Conservation (phyloP, 2,113 vertebrate species). For the Furnarius figulus region DNA sequence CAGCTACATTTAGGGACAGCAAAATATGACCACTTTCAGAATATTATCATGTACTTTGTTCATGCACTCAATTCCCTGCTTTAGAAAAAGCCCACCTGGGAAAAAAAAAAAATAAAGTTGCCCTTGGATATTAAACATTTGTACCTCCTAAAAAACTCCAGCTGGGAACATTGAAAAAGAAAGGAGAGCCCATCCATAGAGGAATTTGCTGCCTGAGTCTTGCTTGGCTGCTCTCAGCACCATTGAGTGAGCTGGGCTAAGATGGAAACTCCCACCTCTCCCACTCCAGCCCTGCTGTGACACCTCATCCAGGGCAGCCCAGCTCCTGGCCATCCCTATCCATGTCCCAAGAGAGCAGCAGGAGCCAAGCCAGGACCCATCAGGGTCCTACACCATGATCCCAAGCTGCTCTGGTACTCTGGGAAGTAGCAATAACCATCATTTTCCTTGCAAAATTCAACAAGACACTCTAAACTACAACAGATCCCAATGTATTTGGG, state of each 20-base stretch:
- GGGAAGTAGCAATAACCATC: not conserved
- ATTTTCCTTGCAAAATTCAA: not conserved
- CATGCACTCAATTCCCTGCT: not conserved
- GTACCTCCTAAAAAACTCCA: not conserved
- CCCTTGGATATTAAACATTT: not conserved
- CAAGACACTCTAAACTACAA: too few species aligned
- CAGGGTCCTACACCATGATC: rapidly evolving
- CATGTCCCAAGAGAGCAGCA: not conserved
- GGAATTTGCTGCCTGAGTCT: not conserved
- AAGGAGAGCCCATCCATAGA: not conserved
- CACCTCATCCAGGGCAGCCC: not conserved
- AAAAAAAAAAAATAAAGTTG: not conserved
- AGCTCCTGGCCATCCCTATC: not conserved
- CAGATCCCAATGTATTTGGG: not conserved
- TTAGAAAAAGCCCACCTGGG: not conserved
- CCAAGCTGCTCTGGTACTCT: not conserved
- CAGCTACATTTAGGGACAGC: not conserved
- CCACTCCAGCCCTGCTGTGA: not conserved
- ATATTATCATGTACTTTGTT: not conserved
- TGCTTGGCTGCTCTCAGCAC: not conserved
- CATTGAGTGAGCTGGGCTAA: not conserved
- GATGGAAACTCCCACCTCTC: not conserved
- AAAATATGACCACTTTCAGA: not conserved
- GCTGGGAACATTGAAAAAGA: not conserved
- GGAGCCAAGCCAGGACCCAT: not conserved